Base-by-base conservation (phyloP, 2,888 invertebrate species). In the Eupithecia pulchellata region DNA sequence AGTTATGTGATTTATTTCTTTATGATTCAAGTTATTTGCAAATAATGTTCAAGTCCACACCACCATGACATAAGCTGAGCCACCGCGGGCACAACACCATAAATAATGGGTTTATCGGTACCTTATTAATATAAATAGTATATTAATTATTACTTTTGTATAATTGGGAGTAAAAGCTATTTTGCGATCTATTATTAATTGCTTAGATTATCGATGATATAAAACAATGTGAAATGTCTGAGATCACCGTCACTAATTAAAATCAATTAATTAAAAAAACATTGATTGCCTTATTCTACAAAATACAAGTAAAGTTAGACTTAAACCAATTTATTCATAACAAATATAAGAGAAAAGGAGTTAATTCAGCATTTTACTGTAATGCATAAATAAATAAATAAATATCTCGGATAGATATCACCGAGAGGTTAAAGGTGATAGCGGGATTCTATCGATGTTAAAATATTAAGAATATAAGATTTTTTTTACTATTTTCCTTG, bases 51-150 rank as follows among this genome's bases (percentile, higher is more conserved):
- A 68, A 68, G n/a, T 42, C 42, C 25, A 62, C 39, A 62, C 47
- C 64, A 60, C 42, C 52, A 58, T 75, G 77, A 76, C 67, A 75
- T 72, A 75, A 76, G 66, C 68, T 64, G 52, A 27, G 64, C 66
- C 73, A 65, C 73, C 62, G 68, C 68, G 11, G 65, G 69, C 64
- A 62, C 29, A 68, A 58, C 70, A 55, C 66, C 68, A 75, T 71
- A 71, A 71, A 71, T 69, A 72, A 73, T 72, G 63, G 61, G 30
- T 72, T 75, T 73, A 75, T 74, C 68, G 66, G 71, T 68, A 62
- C 66, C 69, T 71, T 68, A 74, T 69, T 77, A 66, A 62, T 72
- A n/a, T n/a, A n/a, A n/a, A n/a, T n/a, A n/a, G n/a, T n/a, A n/a
- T n/a, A n/a, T n/a, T n/a, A 69, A 68, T 74, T 71, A 76, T 68